Evolutionary conservation across 2,113 vertebrate genomes (phyloP).

Genomic region (Heterocephalus glaber): DNA sequence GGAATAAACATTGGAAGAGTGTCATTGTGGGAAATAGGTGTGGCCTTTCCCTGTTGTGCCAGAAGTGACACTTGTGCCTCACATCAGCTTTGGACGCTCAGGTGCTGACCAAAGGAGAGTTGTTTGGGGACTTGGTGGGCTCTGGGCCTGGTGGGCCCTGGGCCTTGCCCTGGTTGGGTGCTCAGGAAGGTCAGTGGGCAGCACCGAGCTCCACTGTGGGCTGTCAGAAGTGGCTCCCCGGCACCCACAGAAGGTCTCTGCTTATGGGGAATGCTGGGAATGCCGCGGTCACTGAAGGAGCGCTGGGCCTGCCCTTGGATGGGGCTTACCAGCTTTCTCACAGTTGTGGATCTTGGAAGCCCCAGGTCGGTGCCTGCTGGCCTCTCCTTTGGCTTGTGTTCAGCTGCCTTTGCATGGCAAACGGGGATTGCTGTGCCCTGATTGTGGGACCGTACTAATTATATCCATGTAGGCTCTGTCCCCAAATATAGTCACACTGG

Average conservation of each 20-base stretch:
- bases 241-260: fast-evolving
- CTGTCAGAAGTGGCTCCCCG: not conserved
- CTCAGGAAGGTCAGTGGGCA: not conserved
- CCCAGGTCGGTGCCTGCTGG: not conserved
- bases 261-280: not conserved
- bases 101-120: not conserved
- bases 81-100: not conserved
- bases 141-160: not conserved
- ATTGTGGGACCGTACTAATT: not conserved
- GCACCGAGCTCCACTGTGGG: not conserved
- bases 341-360: not conserved
- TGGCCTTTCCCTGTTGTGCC: not conserved
- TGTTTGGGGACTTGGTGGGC: not conserved
- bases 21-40: not conserved
- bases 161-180: not conserved
- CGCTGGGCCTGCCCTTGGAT: no score
- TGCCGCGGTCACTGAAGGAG: fast-evolving
- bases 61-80: not conserved
- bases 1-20: slow-evolving; percentile 62
- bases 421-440: no score
- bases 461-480: no score
- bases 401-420: not conserved
- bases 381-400: not conserved
- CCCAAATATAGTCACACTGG: not conserved
- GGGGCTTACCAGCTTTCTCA: not conserved